phyloP scores from a whole-genome alignment of 1,140 invertebrate species.

The Drosophila ambigua region DNA sequence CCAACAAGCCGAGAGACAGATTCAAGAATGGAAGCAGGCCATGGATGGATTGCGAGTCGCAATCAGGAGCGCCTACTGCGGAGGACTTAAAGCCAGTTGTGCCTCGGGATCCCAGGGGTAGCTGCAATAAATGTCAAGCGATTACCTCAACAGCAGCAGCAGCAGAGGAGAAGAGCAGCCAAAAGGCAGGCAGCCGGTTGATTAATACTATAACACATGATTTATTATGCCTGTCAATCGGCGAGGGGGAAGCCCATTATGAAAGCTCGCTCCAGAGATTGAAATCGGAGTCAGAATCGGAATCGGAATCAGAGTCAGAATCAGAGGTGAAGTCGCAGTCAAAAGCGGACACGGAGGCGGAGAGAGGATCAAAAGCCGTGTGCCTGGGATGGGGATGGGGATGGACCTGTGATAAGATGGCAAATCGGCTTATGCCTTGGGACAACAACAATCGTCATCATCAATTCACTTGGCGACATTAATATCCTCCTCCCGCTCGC shows the following conservation, averaged over 20 bases:
- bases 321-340: slow-evolving; percentile 9
- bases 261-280: slow-evolving; percentile 72
- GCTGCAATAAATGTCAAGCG: slow-evolving; percentile 78
- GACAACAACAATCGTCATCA: slow-evolving; percentile 75
- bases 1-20: not conserved
- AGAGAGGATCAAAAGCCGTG: slow-evolving; percentile 3
- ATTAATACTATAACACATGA: slow-evolving; percentile 82
- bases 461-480: slow-evolving; percentile 81
- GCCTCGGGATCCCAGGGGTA: slow-evolving; percentile 36
- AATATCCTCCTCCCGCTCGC: slow-evolving; percentile 65
- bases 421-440: slow-evolving; percentile 75
- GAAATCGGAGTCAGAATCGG: slow-evolving; percentile 43
- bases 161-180: not conserved
- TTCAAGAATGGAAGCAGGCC: slow-evolving; percentile 5
- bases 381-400: too few relatives aligned
- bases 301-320: not conserved
- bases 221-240: slow-evolving; percentile 81
- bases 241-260: slow-evolving; percentile 70
- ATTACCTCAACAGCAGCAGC: slow-evolving; percentile 63
- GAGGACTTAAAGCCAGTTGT: slow-evolving; percentile 51
- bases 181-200: slow-evolving; percentile 55
- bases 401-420: slow-evolving; percentile 73
- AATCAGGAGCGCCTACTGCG: slow-evolving; percentile 47
- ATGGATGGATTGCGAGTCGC: slow-evolving; percentile 53
- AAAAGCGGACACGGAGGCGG: slow-evolving; percentile 1